A percentile compares a stretch with the other conserved stretches of the same genome.
These are phyloP conservation scores for Leptopilina drosophilae DNA, from an alignment of 2,888 invertebrate species.

Conservation along the genomic window DNA sequence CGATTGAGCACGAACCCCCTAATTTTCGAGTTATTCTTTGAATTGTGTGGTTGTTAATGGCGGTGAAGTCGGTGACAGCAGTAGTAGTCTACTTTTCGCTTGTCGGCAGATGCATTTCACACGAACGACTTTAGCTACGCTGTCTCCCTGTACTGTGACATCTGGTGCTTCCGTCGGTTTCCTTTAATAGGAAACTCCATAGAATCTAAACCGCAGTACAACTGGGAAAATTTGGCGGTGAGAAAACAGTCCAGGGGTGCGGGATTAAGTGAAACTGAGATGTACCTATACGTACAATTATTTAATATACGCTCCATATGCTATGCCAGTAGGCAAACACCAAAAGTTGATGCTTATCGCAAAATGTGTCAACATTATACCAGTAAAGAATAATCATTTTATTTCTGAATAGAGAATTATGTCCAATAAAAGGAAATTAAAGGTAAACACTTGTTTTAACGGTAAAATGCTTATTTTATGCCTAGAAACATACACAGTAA, in stretches of 20 bases:
- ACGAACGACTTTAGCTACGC: conserved; percentile 66
- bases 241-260: conserved; percentile 45
- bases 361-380: too few relatives aligned
- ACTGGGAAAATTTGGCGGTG: conserved; percentile 60
- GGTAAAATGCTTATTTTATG: too few relatives aligned
- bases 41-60: conserved; percentile 15
- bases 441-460: too few relatives aligned
- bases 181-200: conserved; percentile 62
- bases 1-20: conserved; percentile 32
- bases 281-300: conserved; percentile 64
- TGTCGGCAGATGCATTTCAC: conserved; percentile 66
- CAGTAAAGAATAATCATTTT: too few relatives aligned
- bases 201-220: conserved; percentile 49
- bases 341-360: too few relatives aligned
- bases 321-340: not conserved
- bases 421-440: too few relatives aligned
- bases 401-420: too few relatives aligned
- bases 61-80: conserved; percentile 21
- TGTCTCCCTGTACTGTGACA: conserved; percentile 64
- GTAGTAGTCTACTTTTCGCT: conserved; percentile 44
- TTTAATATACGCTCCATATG: conserved; percentile 55
- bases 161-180: conserved; percentile 61
- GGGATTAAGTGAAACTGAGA: conserved; percentile 69
- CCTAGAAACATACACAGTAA: too few relatives aligned
- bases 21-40: conserved; percentile 16